phyloP scores from a whole-genome alignment of 2,113 vertebrate genomes.

The Hippocampus barbouri region DNA sequence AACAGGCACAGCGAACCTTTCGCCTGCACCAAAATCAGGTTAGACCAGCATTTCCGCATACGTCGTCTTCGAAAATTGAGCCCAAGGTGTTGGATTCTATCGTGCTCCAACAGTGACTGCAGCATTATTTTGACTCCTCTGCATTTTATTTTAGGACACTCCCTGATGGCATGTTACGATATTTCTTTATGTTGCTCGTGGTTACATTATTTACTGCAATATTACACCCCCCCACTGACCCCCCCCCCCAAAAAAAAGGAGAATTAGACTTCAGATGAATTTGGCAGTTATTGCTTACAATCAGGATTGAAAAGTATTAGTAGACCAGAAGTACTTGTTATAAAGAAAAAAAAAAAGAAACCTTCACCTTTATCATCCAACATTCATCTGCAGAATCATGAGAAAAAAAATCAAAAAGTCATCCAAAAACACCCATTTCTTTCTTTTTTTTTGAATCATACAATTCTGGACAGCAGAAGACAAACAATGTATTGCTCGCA shows the following conservation, averaged over 20 bases:
- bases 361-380: not conserved
- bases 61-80: too few relatives aligned
- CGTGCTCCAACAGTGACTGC: not conserved
- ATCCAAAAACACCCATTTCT: not conserved
- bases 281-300: not conserved
- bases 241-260: too few relatives aligned
- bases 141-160: not conserved
- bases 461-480: too few relatives aligned
- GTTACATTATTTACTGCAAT: not conserved
- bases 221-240: not conserved
- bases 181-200: not conserved
- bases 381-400: not conserved
- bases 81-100: not conserved
- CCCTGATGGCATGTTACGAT: not conserved
- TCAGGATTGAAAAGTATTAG: not conserved
- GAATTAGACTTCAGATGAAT: not conserved
- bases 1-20: too few relatives aligned
- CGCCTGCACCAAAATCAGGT: too few relatives aligned
- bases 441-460: not conserved
- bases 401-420: not conserved
- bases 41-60: too few relatives aligned
- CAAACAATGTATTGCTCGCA: conserved; percentile 21
- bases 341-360: not conserved
- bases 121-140: not conserved
- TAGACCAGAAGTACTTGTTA: not conserved